A percentile compares a stretch with the other conserved stretches of the same genome.
phyloP scores from a whole-genome alignment of 2,797 vertebrate genomes.

The Taenioides sp. region DNA sequence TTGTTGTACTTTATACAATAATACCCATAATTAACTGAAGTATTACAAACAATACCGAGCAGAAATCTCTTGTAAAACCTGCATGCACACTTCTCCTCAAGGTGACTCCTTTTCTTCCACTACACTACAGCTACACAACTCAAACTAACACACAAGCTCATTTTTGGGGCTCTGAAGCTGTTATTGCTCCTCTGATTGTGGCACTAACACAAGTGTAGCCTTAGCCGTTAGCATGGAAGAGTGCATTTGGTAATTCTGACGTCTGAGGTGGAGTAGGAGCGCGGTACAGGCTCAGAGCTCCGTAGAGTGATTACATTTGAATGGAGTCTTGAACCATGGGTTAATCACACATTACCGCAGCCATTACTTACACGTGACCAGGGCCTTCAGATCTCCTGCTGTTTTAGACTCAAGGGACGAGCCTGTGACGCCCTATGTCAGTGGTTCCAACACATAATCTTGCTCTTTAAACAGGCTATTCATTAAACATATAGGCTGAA shows the following conservation, averaged over 20 bases:
- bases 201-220: slow-evolving; percentile 52
- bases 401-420: slow-evolving; percentile 43
- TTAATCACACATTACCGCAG: slow-evolving; percentile 76
- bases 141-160: slow-evolving; percentile 27
- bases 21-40: neutral
- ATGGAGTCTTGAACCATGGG: slow-evolving; percentile 66
- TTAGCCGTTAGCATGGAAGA: slow-evolving; percentile 56
- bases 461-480: slow-evolving; percentile 18
- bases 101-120: slow-evolving; percentile 10
- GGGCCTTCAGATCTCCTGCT: slow-evolving; percentile 57
- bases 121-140: slow-evolving; percentile 21
- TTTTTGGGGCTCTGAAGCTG: slow-evolving; percentile 46
- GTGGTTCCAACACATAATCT: slow-evolving; percentile 27
- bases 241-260: slow-evolving; percentile 65
- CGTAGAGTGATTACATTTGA: slow-evolving; percentile 69
- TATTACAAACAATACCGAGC: neutral
- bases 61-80: neutral
- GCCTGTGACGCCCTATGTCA: slow-evolving; percentile 45
- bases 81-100: neutral
- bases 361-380: slow-evolving; percentile 76
- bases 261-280: slow-evolving; percentile 73
- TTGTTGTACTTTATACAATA: neutral
- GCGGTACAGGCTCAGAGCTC: slow-evolving; percentile 60
- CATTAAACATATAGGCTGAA: neutral
- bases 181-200: slow-evolving; percentile 58